Conservation (phyloP, 37 sponge, comb jelly and placozoan genomes). For the Diacarnus erythraeanus region DNA sequence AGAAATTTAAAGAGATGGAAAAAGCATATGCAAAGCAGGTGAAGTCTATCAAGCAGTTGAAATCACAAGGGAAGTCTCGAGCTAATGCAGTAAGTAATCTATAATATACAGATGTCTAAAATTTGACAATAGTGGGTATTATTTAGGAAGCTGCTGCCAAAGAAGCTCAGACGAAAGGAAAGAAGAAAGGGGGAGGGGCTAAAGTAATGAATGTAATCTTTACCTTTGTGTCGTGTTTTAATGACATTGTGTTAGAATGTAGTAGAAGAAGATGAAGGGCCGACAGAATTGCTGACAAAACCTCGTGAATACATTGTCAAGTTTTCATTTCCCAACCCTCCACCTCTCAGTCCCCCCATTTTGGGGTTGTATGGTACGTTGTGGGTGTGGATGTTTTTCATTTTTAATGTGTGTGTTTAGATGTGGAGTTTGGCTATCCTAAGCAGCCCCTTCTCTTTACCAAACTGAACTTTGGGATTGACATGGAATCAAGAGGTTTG, state of each 20-base stretch:
- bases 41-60: conserved; percentile 65
- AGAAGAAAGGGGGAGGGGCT: conserved; percentile 23
- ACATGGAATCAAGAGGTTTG: conserved; percentile 90
- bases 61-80: conserved; percentile 76
- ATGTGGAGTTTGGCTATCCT: conserved; percentile 88
- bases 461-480: conserved; percentile 90
- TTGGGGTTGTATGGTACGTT: conserved; percentile 88
- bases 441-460: conserved; percentile 70
- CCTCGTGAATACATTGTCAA: conserved; percentile 96
- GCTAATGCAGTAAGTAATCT: conserved; percentile 70
- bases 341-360: conserved; percentile 93
- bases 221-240: not conserved
- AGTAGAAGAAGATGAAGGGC: conserved; percentile 55
- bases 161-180: conserved; percentile 34
- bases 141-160: conserved; percentile 58
- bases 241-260: not conserved
- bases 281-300: conserved; percentile 72
- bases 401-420: conserved; percentile 20
- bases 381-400: not conserved
- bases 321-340: conserved; percentile 97
- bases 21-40: conserved; percentile 90
- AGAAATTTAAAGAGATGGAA: conserved; percentile 85
- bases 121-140: too few species aligned
- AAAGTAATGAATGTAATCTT: not conserved
- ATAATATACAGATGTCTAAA: not conserved